Evolutionary conservation across 1,140 invertebrate species (phyloP), one percentile per base, ranked within the genome.

Genomic region (Ceratina japonica): DNA sequence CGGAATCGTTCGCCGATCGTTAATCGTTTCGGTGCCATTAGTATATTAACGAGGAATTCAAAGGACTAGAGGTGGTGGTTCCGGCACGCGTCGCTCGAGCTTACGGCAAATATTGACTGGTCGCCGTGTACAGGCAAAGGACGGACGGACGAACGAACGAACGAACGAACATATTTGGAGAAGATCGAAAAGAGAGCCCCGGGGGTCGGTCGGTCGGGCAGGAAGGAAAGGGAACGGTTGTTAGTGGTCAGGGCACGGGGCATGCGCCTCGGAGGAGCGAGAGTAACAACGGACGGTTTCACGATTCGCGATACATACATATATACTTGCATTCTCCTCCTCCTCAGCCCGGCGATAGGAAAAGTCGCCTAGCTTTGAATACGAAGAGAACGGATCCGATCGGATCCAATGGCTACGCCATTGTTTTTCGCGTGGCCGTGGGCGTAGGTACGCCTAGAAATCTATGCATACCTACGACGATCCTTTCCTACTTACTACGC

Each of bases 51-150:
- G 49, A 22, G 52, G 64, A 54, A 31, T 54, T 37, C 61, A 15
- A 65, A 65, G 1, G 59, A 0, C 2, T 2, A 27, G 24, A n/a
- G n/a, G n/a, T n/a, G n/a, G 13, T 37, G 13, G 8, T 20, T 31
- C 27, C 49, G 4, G 27, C 51, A 22, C 16, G 18, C 15, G 20
- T 27, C 24, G 15, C 10, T 65, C 66, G 44, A 75, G 62, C 20
- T n/a, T 51, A 56, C 62, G 16, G 49, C 62, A 75, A 75, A 68
- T 75, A 68, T 68, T 75, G 73, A 66, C 63, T 44, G 37, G 37
- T 68, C 52, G 63, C 37, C 27, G 44, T 68, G 63, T 15, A 59
- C 22, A 49, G 63, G 58, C 49, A 75, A 75, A 31, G 63, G 27
- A 44, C 18, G 18, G 68, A 49, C 52, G 63, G 27, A 44, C 18